A percentile compares a stretch with the other conserved stretches of the same genome.
phyloP scores from a whole-genome alignment of 2,113 vertebrate genomes.

The Thunnus maccoyii region DNA sequence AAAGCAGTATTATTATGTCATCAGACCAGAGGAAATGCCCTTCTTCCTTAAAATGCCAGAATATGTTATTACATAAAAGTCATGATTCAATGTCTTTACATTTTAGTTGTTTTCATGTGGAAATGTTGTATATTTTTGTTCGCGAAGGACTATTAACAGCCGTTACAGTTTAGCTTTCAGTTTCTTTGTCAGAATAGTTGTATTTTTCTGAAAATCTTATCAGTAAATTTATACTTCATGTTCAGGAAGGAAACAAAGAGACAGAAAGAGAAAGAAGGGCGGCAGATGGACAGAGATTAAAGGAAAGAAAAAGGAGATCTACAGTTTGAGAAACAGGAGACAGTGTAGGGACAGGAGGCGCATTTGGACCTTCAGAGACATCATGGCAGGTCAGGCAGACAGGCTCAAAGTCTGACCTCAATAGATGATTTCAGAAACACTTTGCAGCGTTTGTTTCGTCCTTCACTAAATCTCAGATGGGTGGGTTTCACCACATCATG shows the following conservation, averaged over 20 bases:
- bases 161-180: not conserved
- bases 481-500: not conserved
- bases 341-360: constrained; percentile 44
- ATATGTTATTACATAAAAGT: not conserved
- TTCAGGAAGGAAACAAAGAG: constrained; percentile 31
- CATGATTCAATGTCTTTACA: too few species aligned
- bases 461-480: not conserved
- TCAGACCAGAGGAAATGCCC: not conserved
- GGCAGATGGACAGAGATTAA: constrained; percentile 16
- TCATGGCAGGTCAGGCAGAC: constrained; percentile 38
- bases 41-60: too few species aligned
- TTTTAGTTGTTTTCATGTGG: too few species aligned
- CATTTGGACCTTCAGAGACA: constrained; percentile 33
- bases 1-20: not conserved
- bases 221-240: constrained; percentile 23
- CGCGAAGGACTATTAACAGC: too few species aligned
- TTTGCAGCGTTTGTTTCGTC: not conserved
- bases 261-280: not conserved
- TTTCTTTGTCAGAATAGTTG: not conserved
- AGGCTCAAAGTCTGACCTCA: not conserved
- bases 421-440: not conserved
- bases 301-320: not conserved
- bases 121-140: not conserved
- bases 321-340: constrained; percentile 18
- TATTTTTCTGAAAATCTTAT: not conserved